Conservation (phyloP, 2,797 vertebrate species). For the Cuculus canorus region DNA sequence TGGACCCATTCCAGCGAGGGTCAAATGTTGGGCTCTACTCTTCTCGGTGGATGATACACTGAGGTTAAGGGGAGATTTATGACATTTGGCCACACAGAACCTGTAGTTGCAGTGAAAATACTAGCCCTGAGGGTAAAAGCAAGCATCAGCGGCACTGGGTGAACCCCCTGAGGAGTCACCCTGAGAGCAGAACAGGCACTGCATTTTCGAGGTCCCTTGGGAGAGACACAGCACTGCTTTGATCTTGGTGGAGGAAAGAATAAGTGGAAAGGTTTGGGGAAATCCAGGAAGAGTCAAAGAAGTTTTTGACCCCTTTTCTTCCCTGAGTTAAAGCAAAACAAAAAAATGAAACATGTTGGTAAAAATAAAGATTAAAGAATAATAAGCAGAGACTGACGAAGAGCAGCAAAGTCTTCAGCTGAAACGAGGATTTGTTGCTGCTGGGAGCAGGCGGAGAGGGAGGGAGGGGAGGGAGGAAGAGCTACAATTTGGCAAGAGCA, state of each 20-base stretch:
- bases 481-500: fast-evolving
- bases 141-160: fast-evolving
- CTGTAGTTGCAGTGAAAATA: background rate
- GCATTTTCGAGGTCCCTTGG: background rate
- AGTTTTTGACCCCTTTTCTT: background rate
- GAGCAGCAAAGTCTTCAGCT: background rate
- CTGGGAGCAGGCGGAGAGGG: background rate
- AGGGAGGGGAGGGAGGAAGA: background rate
- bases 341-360: background rate
- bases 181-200: fast-evolving
- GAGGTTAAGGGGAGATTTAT: background rate
- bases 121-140: background rate
- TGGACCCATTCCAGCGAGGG: background rate
- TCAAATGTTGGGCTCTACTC: background rate
- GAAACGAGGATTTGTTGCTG: conserved; percentile 13
- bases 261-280: background rate
- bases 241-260: background rate
- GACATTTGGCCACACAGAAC: background rate
- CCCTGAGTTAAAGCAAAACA: background rate
- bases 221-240: background rate
- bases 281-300: background rate
- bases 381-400: background rate
- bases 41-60: background rate
- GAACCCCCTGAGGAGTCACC: background rate
- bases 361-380: conserved; percentile 23